Evolutionary conservation across 2,113 vertebrate species (phyloP).

Genomic region (Chauna torquata): DNA sequence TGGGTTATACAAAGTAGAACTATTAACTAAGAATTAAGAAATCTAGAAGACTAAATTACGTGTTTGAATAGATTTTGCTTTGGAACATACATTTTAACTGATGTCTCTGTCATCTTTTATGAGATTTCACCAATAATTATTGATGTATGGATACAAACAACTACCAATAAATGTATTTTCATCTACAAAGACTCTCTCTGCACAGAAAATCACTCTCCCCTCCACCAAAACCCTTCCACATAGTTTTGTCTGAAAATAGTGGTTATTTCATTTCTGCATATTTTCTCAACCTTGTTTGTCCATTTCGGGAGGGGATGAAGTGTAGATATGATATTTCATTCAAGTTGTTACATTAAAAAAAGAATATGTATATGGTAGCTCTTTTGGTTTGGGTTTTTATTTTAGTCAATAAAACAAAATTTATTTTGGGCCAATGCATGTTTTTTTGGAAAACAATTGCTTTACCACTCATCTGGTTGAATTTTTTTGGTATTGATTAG

Average conservation of each 20-base stretch:
- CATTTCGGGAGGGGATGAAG: neutral
- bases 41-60: neutral
- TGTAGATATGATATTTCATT: neutral
- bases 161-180: neutral
- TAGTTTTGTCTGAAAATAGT: neutral
- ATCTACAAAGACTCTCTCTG: neutral
- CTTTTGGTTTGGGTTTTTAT: neutral
- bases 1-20: neutral
- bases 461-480: neutral
- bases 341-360: neutral
- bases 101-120: neutral
- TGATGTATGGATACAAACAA: neutral
- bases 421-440: neutral
- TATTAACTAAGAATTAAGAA: neutral
- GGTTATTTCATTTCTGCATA: neutral
- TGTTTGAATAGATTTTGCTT: neutral
- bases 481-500: constrained; percentile 16
- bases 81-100: neutral
- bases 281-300: neutral
- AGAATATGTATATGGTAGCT: neutral
- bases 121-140: neutral
- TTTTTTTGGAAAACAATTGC: neutral
- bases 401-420: neutral
- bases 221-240: neutral
- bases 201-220: neutral